Conservation (phyloP, 2,113 vertebrate species). For the Enhydra lutris region DNA sequence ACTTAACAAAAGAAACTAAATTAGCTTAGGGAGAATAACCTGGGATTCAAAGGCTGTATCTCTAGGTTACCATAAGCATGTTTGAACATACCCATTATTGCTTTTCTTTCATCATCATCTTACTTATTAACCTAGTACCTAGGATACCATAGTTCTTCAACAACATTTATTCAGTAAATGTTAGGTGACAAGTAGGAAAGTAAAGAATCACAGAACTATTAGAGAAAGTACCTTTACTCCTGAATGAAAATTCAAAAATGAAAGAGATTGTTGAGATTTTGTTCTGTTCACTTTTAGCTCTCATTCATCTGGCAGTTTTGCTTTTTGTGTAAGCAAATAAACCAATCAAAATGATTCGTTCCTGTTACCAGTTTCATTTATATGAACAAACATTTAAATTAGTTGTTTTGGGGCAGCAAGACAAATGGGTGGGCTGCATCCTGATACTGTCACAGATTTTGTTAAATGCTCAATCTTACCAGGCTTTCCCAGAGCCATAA, state of each 20-base stretch:
- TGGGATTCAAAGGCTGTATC: not conserved
- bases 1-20: not conserved
- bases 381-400: constrained; percentile 58
- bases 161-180: not conserved
- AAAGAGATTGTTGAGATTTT: constrained; percentile 25
- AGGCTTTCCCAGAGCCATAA: constrained; percentile 56
- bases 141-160: not conserved
- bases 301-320: not conserved
- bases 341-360: constrained; percentile 32
- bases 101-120: not conserved
- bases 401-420: not conserved
- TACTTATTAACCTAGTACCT: not conserved
- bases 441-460: constrained; percentile 59
- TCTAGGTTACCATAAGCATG: not conserved
- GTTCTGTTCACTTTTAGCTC: not conserved
- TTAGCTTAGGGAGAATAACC: not conserved
- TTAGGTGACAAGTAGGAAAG: constrained; percentile 22
- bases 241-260: constrained; percentile 8
- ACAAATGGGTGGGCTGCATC: not conserved
- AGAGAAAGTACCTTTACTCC: not conserved
- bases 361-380: constrained; percentile 39
- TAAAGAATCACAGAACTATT: not conserved
- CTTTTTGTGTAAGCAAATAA: constrained; percentile 34
- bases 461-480: constrained; percentile 51
- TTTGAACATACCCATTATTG: not conserved